These are phyloP conservation scores for Laticauda colubrina DNA, from an alignment of 2,113 vertebrate genomes.

Conservation along the genomic window DNA sequence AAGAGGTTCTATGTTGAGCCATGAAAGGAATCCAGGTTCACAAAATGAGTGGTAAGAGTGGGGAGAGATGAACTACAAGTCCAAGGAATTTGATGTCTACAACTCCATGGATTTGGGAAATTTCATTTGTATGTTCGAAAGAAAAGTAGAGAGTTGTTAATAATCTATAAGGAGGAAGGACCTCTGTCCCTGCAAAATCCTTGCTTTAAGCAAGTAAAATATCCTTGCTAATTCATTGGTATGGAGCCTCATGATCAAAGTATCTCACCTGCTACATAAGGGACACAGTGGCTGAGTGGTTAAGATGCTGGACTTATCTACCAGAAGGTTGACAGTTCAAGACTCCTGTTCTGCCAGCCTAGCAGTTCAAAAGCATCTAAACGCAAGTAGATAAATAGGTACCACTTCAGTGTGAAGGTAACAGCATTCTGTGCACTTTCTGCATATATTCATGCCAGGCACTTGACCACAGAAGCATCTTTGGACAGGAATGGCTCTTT, in stretches of 20 bases:
- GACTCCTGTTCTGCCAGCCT: neutral
- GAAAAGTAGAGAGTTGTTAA: neutral
- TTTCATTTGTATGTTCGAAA: neutral
- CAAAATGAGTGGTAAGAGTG: neutral
- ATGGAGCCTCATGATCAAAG: neutral
- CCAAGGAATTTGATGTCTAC: neutral
- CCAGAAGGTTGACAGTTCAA: neutral
- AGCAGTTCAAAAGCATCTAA: neutral
- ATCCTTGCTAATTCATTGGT: neutral
- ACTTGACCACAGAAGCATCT: neutral
- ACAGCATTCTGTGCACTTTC: neutral
- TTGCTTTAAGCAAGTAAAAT: neutral
- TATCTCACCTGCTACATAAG: neutral
- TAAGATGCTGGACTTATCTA: neutral
- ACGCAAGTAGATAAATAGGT: neutral
- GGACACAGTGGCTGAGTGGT: neutral
- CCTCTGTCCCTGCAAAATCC: neutral
- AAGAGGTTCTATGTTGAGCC: neutral
- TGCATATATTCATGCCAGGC: neutral
- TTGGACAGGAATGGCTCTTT: neutral
- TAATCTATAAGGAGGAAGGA: neutral
- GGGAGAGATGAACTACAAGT: neutral
- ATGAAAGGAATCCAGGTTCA: neutral
- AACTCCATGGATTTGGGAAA: neutral
- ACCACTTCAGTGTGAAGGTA: neutral